Evolutionary conservation across 2,888 invertebrate genomes (phyloP).

Genomic region (Aplocera efformata): DNA sequence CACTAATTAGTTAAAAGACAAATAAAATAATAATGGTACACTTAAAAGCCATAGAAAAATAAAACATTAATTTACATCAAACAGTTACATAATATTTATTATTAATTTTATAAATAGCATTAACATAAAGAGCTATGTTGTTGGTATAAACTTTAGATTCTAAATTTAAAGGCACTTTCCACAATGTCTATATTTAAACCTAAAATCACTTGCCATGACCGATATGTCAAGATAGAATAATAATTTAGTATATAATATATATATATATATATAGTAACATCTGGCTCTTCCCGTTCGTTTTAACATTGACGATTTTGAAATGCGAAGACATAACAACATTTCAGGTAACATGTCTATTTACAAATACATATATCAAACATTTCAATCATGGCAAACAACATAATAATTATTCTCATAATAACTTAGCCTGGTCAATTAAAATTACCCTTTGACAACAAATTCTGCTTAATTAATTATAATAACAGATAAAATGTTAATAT

Average conservation of each 20-base stretch:
- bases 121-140: slow-evolving; percentile 79
- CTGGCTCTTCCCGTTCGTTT: background rate
- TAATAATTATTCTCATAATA: slow-evolving; percentile 39
- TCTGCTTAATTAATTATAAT: slow-evolving; percentile 33
- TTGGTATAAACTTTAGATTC: slow-evolving; percentile 78
- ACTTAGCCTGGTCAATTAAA: slow-evolving; percentile 53
- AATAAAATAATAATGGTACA: too few relatives aligned
- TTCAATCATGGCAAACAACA: slow-evolving; percentile 38
- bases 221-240: slow-evolving; percentile 35
- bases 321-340: slow-evolving; percentile 14
- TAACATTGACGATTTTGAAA: slow-evolving; percentile 6
- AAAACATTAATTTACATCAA: slow-evolving; percentile 64
- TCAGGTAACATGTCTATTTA: slow-evolving; percentile 24
- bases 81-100: slow-evolving; percentile 80
- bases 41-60: slow-evolving; percentile 35
- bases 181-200: slow-evolving; percentile 71
- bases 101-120: slow-evolving; percentile 75
- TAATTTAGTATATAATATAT: slow-evolving; percentile 1
- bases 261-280: slow-evolving; percentile 10
- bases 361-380: slow-evolving; percentile 21
- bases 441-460: slow-evolving; percentile 64
- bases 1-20: too few relatives aligned
- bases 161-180: slow-evolving; percentile 79
- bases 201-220: slow-evolving; percentile 62
- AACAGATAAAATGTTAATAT: slow-evolving; percentile 26